Evolutionary conservation across 1,140 invertebrate genomes (phyloP).

Genomic region (Diorhabda sublineata): DNA sequence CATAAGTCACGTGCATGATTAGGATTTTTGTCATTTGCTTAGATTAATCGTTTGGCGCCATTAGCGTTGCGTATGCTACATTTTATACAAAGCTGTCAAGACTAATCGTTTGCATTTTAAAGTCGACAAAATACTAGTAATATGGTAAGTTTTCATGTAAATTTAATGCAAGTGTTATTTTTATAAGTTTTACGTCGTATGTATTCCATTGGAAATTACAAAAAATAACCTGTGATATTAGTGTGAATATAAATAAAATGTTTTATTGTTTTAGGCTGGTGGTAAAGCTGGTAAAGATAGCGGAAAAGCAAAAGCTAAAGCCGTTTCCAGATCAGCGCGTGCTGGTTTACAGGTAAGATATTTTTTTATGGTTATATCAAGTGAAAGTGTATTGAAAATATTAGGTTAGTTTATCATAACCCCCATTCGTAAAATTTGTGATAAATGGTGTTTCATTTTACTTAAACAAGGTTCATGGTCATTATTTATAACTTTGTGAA

Average conservation of each 20-base stretch:
- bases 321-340: constrained; percentile 94
- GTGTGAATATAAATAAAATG: neutral
- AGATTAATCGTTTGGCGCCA: constrained; percentile 35
- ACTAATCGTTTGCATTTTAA: constrained; percentile 24
- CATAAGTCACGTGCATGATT: constrained; percentile 26
- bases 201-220: no score
- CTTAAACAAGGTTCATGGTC: no score
- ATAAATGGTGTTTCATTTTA: no score
- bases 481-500: no score
- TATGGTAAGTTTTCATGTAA: constrained; percentile 30
- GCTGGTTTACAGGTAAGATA: constrained; percentile 89
- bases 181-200: no score
- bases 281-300: constrained; percentile 99
- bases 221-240: no score
- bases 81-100: constrained; percentile 21
- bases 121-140: constrained; percentile 14
- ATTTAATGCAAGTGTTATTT: constrained; percentile 5
- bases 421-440: no score
- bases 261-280: constrained; percentile 71
- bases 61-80: constrained; percentile 25
- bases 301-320: constrained; percentile 99
- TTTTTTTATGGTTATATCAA: neutral
- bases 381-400: neutral
- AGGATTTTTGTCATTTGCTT: constrained; percentile 12
- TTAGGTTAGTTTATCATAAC: neutral